A percentile compares a stretch with the other conserved stretches of the same genome.
These are phyloP conservation scores for Polietes domitor DNA, from an alignment of 2,888 invertebrate genomes.

Conservation along the genomic window DNA sequence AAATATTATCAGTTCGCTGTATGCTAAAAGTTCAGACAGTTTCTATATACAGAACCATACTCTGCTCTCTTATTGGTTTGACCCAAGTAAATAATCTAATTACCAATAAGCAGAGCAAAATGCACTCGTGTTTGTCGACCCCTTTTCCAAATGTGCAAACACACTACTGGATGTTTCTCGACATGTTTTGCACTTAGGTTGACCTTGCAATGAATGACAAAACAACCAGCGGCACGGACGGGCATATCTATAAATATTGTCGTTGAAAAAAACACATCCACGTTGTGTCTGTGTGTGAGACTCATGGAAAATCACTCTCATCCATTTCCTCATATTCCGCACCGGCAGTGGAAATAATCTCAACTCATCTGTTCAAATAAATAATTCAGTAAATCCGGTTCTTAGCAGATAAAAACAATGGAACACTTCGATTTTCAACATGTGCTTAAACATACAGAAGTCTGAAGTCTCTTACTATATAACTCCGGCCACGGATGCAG, in stretches of 20 bases:
- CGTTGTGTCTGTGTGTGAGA: slow-evolving; percentile 30
- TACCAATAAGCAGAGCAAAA: background rate
- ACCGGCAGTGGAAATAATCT: background rate
- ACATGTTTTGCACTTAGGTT: slow-evolving; percentile 54
- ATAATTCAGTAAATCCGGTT: background rate
- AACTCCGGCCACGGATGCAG: too few relatives aligned
- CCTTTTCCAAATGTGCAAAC: slow-evolving; percentile 23
- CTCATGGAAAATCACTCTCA: slow-evolving; percentile 51
- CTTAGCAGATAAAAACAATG: background rate
- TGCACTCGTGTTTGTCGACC: background rate
- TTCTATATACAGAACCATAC: background rate
- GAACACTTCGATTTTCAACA: background rate
- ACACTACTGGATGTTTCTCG: slow-evolving; percentile 1
- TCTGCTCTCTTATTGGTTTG: background rate
- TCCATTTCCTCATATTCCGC: slow-evolving; percentile 16
- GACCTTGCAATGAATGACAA: slow-evolving; percentile 65
- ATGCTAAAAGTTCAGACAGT: background rate
- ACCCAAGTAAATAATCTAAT: background rate
- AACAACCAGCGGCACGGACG: slow-evolving; percentile 1
- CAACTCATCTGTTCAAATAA: slow-evolving; percentile 1
- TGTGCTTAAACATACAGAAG: slow-evolving; percentile 15
- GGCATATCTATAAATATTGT: slow-evolving; percentile 23
- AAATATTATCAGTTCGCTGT: background rate
- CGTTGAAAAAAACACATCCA: slow-evolving; percentile 12
- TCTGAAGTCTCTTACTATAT: background rate